Evolutionary conservation across 2,888 invertebrate genomes (phyloP), one percentile per base, ranked within the genome.

Genomic region (Cephalotes varians): DNA sequence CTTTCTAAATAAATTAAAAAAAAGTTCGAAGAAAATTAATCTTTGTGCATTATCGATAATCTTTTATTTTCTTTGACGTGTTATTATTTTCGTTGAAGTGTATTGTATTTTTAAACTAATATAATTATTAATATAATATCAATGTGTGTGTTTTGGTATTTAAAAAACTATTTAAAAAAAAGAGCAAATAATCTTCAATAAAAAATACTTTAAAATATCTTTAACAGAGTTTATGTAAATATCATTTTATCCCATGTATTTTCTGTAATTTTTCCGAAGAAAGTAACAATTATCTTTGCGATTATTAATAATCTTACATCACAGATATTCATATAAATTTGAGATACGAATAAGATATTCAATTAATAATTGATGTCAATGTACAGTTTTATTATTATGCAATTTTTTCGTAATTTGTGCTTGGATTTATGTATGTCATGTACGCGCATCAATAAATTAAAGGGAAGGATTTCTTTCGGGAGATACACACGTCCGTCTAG

Each of bases 371-470:
- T 25, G 10, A 37, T 49, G 34, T 47, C 18, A 49, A 44, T 10
- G 6, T 51, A 44, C n/a, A 18, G 15, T 34, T 21, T 64, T 28
- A 28, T 37, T 12, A 15, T 71, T 28, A 44, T 21, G 44, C 10
- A 18, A n/a, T 56, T 47, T 56, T 34, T 18, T 51, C 7, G 15
- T 12, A 34, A 77, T 44, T 9, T 15, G 1, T 40, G n/a, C 21
- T 10, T 31, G n/a, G 28, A 65, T 77, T 76, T 76, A 54, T 10
- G n/a, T 40, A 12, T 25, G n/a, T 18, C 28, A 12, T 25, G 15
- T 18, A 21, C 10, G 65, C 54, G 69, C 31, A 18, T 10, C 18
- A 28, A 69, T 77, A 79, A 79, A 71, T 79, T 47, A 44, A 56
- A 79, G 25, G 15, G 56, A 71, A 47, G 25, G 25, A 34, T 25